Evolutionary conservation across 2,888 invertebrate species (phyloP).

Genomic region (Amphipyra tragopoginis): DNA sequence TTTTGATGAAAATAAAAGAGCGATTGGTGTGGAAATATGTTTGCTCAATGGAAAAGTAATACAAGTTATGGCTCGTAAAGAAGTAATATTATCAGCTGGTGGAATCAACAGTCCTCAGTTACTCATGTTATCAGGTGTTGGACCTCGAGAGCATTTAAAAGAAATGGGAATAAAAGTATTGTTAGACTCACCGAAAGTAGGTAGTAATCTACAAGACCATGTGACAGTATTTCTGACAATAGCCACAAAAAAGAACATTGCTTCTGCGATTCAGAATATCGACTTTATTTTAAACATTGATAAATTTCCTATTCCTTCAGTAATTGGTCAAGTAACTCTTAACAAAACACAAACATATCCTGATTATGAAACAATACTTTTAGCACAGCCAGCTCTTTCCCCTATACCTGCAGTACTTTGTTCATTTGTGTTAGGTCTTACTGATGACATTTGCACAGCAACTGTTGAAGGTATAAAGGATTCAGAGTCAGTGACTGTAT

Average conservation of each 20-base stretch:
- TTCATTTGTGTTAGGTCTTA: slow-evolving; percentile 35
- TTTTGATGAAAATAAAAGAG: too few species aligned
- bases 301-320: slow-evolving; percentile 60
- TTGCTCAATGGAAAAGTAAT: too few species aligned
- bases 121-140: slow-evolving; percentile 47
- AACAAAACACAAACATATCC: slow-evolving; percentile 64
- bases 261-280: slow-evolving; percentile 53
- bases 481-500: slow-evolving; percentile 47
- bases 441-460: slow-evolving; percentile 58
- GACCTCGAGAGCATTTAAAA: slow-evolving; percentile 69
- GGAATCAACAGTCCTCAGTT: too few species aligned
- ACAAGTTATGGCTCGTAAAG: too few species aligned
- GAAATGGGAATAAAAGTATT: slow-evolving; percentile 64
- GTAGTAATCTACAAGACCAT: slow-evolving; percentile 71
- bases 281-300: slow-evolving; percentile 48
- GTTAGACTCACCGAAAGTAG: slow-evolving; percentile 69
- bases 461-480: slow-evolving; percentile 48
- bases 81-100: too few species aligned
- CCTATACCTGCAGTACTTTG: slow-evolving; percentile 57
- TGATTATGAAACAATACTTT: slow-evolving; percentile 67
- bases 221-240: slow-evolving; percentile 51
- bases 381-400: slow-evolving; percentile 59
- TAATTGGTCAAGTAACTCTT: slow-evolving; percentile 66
- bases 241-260: slow-evolving; percentile 52
- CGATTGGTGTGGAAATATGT: too few species aligned